Conservation (phyloP, 2,797 vertebrate genomes). For the Hypotaenidia okinawae region DNA sequence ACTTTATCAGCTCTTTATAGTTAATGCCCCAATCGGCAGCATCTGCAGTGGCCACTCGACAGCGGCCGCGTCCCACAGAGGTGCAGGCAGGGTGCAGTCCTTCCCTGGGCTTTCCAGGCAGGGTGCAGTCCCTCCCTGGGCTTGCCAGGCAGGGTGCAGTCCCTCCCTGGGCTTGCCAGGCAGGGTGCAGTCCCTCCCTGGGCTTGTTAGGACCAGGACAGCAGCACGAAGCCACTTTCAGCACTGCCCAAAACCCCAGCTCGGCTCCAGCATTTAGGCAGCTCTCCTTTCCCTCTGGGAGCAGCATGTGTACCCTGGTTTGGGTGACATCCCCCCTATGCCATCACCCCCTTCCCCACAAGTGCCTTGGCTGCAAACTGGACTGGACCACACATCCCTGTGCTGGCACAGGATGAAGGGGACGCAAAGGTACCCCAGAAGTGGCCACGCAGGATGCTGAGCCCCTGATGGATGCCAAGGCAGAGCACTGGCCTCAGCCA, state of each 20-base stretch:
- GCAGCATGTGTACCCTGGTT: background rate
- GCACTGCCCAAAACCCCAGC: background rate
- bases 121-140: no score
- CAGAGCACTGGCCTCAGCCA: background rate
- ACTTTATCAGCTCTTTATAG: constrained; percentile 67
- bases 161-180: no score
- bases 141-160: no score
- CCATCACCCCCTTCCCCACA: background rate
- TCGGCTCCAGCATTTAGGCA: background rate
- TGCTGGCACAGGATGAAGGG: background rate
- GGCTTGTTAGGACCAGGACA: no score
- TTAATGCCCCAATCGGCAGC: constrained; percentile 21
- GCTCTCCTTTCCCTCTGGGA: background rate
- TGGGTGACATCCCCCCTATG: background rate
- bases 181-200: no score
- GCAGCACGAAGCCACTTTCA: background rate
- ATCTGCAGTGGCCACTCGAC: background rate
- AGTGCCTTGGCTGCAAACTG: background rate
- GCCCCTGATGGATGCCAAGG: background rate
- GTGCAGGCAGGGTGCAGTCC: background rate
- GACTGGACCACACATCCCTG: background rate
- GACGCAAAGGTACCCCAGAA: background rate
- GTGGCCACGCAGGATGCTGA: background rate
- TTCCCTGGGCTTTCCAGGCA: no score
- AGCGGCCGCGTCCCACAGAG: background rate